Percentiles rank a stretch among this genome's conserved stretches.
Conservation (phyloP, 2,113 vertebrate genomes). For the Nothocercus julius region DNA sequence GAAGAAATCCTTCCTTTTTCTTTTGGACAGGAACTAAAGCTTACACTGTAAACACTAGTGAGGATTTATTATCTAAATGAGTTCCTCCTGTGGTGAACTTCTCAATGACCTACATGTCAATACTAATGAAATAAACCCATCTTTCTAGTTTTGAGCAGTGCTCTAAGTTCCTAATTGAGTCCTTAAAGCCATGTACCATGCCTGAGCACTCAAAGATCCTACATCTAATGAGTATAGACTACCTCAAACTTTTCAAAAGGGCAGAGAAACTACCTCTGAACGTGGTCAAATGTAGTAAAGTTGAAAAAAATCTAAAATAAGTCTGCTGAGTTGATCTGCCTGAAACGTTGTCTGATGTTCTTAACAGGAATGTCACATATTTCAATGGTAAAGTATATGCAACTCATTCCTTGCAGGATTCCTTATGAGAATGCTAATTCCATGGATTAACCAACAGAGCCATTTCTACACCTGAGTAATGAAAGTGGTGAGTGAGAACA, state of each 20-base stretch:
- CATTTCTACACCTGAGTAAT: neutral
- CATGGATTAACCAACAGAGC: neutral
- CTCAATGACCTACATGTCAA: slow-evolving; percentile 26
- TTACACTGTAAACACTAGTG: slow-evolving; percentile 22
- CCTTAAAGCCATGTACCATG: neutral
- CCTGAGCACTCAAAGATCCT: neutral
- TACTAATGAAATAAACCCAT: slow-evolving; percentile 45
- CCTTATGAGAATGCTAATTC: neutral
- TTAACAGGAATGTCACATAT: neutral
- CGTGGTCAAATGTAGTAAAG: neutral
- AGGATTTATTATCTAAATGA: slow-evolving; percentile 29
- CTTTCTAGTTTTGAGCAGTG: slow-evolving; percentile 29
- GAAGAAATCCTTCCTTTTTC: neutral
- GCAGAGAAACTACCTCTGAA: neutral
- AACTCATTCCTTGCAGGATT: neutral
- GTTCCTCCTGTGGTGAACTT: neutral
- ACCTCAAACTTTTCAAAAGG: neutral
- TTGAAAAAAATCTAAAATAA: neutral
- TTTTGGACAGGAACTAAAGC: slow-evolving; percentile 14
- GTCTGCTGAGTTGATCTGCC: neutral
- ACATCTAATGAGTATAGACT: neutral
- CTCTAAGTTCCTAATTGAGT: slow-evolving; percentile 41
- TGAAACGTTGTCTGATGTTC: neutral
- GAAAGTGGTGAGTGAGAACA: neutral
- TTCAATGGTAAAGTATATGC: neutral